Evolutionary conservation across 1,140 invertebrate genomes (phyloP).

Genomic region (Hypsibius dujardini): DNA sequence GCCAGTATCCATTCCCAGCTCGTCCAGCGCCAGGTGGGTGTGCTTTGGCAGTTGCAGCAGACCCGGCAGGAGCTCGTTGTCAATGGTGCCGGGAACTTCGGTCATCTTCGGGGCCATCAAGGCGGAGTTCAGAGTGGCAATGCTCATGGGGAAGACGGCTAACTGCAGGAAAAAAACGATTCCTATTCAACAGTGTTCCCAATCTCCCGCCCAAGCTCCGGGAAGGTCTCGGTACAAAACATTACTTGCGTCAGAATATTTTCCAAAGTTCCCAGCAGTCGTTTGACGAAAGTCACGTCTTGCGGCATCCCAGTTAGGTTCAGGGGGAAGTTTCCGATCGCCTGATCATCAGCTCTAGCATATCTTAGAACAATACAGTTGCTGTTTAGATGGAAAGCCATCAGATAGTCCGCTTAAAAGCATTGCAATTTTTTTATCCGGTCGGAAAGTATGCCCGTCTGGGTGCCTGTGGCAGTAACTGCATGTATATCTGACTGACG

Average conservation of each 20-base stretch:
- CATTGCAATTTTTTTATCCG: no score
- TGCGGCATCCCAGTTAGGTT: background rate
- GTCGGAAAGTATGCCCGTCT: no score
- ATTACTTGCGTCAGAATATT: background rate
- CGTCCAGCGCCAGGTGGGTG: slow-evolving; percentile 4
- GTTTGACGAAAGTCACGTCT: background rate
- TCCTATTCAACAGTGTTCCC: background rate
- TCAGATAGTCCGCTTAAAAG: no score
- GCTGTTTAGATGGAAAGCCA: no score
- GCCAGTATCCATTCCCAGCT: background rate
- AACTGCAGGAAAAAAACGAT: background rate
- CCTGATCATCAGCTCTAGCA: background rate
- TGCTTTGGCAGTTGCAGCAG: background rate
- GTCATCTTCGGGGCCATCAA: background rate
- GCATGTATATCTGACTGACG: background rate
- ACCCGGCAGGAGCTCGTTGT: background rate
- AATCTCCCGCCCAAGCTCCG: no score
- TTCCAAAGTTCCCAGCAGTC: background rate
- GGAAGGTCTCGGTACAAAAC: no score
- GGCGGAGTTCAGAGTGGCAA: background rate
- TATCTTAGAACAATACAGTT: background rate
- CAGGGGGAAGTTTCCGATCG: slow-evolving; percentile 1
- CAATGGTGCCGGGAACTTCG: background rate
- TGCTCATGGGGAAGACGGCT: background rate
- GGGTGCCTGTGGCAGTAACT: no score